These are phyloP conservation scores for Onychomys arenicola DNA, from an alignment of 2,797 vertebrate species.

Conservation along the genomic window DNA sequence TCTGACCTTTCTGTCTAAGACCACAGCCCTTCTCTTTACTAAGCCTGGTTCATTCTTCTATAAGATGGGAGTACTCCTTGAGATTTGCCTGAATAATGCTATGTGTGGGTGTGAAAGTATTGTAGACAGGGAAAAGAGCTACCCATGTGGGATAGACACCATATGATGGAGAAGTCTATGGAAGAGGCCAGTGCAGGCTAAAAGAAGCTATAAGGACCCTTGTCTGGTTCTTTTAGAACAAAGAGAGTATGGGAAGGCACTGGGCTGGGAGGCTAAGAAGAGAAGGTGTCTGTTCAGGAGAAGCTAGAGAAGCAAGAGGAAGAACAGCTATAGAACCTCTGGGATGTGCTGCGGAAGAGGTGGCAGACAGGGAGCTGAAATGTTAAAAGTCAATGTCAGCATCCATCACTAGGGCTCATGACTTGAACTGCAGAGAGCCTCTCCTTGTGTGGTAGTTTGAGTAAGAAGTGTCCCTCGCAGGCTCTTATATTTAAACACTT, in stretches of 20 bases:
- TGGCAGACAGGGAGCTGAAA: background rate
- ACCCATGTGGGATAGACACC: background rate
- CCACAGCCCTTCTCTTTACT: background rate
- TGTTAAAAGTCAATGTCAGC: background rate
- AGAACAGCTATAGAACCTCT: background rate
- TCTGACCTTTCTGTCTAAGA: background rate
- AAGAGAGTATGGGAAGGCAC: background rate
- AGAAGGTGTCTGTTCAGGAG: background rate
- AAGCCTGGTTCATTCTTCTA: background rate
- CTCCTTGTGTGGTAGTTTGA: background rate
- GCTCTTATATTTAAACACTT: background rate
- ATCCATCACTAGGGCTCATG: background rate
- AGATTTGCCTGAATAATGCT: background rate
- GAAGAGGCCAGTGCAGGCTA: background rate
- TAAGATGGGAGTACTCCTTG: background rate
- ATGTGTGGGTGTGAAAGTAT: background rate
- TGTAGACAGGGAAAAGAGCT: background rate
- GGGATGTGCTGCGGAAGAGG: rapidly evolving
- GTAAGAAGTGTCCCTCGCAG: background rate
- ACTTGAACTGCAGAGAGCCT: background rate
- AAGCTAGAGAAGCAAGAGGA: background rate
- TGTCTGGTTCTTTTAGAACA: too few relatives aligned
- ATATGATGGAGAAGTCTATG: background rate
- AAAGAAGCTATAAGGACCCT: background rate
- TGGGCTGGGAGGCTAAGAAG: background rate